These are phyloP conservation scores for Drosophila nigromelanica DNA, from an alignment of 1,140 invertebrate genomes.

Conservation along the genomic window DNA sequence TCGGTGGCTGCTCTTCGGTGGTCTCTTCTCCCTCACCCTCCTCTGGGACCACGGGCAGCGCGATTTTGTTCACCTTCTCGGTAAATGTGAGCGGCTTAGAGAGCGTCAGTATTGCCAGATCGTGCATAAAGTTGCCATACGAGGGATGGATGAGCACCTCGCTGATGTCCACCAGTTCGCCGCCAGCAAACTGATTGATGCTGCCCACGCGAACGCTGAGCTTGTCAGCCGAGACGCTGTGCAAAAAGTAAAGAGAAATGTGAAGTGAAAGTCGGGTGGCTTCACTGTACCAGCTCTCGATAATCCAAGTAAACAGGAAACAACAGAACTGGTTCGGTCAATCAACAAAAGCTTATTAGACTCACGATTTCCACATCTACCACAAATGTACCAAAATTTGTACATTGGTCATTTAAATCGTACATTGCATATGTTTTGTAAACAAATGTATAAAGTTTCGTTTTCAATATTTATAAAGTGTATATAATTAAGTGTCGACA, in stretches of 20 bases:
- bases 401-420: no score
- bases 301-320: neutral
- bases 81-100: slow-evolving; percentile 61
- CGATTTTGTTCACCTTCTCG: slow-evolving; percentile 71
- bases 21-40: slow-evolving; percentile 17
- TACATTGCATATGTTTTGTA: no score
- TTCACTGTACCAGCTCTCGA: no score
- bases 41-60: slow-evolving; percentile 40
- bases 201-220: slow-evolving; percentile 67
- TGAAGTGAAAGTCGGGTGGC: neutral
- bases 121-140: slow-evolving; percentile 83
- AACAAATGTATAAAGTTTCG: no score
- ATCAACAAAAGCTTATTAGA: neutral
- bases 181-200: slow-evolving; percentile 77
- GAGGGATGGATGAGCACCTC: slow-evolving; percentile 78
- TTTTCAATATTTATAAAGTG: no score
- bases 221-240: slow-evolving; percentile 32
- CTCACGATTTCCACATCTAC: no score
- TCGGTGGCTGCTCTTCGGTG: slow-evolving; percentile 33
- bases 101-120: slow-evolving; percentile 84
- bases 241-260: neutral
- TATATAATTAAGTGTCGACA: no score
- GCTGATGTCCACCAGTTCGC: slow-evolving; percentile 46
- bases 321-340: neutral
- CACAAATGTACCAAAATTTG: no score